Evolutionary conservation across 2,888 invertebrate species (phyloP).

Genomic region (Limnephilus auricula): DNA sequence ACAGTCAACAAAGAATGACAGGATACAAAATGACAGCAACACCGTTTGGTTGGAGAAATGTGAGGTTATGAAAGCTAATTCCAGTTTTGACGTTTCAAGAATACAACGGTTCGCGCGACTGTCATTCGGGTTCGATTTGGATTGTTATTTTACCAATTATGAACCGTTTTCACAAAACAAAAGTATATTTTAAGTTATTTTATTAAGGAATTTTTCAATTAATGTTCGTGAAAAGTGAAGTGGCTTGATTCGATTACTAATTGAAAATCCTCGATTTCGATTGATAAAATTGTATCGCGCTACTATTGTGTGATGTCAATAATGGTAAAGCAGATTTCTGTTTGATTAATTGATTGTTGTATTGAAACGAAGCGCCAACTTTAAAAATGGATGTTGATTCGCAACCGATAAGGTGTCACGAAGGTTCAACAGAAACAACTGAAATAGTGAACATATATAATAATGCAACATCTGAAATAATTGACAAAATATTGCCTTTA

Average conservation of each 20-base stretch:
- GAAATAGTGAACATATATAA: background rate
- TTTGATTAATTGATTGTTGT: background rate
- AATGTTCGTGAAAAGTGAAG: slow-evolving; percentile 17
- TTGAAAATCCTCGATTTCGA: background rate
- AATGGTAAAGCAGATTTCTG: slow-evolving; percentile 12
- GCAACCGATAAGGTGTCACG: background rate
- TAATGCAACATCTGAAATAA: background rate
- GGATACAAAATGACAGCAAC: background rate
- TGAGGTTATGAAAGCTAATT: slow-evolving; percentile 4
- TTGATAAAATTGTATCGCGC: background rate
- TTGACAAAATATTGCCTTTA: background rate
- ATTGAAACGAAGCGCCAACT: slow-evolving; percentile 3
- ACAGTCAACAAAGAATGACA: background rate
- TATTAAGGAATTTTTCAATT: background rate
- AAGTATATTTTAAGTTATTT: background rate
- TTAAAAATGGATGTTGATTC: slow-evolving; percentile 27
- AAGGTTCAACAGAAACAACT: background rate
- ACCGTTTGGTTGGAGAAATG: background rate
- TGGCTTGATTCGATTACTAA: slow-evolving; percentile 3
- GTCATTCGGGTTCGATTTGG: slow-evolving; percentile 17
- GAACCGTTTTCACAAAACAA: background rate
- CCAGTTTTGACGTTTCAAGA: slow-evolving; percentile 39
- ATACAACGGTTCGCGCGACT: background rate
- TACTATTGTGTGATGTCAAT: background rate
- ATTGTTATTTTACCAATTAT: background rate